These are phyloP conservation scores for Cosmorhoe ocellata DNA, from an alignment of 2,888 invertebrate species.

Conservation along the genomic window DNA sequence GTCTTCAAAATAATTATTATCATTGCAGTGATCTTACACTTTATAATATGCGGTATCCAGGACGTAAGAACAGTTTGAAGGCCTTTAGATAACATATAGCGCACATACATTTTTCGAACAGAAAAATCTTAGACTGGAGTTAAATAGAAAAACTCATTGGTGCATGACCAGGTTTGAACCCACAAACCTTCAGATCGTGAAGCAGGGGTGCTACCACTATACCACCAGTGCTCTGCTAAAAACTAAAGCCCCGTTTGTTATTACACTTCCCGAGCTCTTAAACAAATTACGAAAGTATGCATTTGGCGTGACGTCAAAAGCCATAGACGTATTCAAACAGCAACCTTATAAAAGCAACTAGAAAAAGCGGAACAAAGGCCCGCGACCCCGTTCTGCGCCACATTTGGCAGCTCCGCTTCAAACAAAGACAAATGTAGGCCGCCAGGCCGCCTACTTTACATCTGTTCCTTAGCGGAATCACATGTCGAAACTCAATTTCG, in stretches of 20 bases:
- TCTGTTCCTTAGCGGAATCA: slow-evolving; percentile 16
- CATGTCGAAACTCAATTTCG: slow-evolving; percentile 5
- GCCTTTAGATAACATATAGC: too few species aligned
- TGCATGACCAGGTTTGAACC: too few species aligned
- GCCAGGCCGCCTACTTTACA: slow-evolving; percentile 22
- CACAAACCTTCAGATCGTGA: too few species aligned
- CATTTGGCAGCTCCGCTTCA: slow-evolving; percentile 33
- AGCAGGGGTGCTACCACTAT: too few species aligned
- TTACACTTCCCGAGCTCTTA: slow-evolving; percentile 15
- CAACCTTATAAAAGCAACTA: slow-evolving; percentile 31
- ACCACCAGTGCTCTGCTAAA: too few species aligned
- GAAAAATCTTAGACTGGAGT: too few species aligned
- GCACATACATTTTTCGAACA: too few species aligned
- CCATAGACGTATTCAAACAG: slow-evolving; percentile 27
- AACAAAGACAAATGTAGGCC: slow-evolving; percentile 29
- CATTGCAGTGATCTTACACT: too few species aligned
- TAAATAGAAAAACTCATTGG: too few species aligned
- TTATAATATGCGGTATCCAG: too few species aligned
- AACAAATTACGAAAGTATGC: slow-evolving; percentile 28
- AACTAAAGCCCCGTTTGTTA: slow-evolving; percentile 7
- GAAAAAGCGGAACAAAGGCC: slow-evolving; percentile 30
- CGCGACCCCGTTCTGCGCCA: slow-evolving; percentile 34
- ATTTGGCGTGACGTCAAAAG: slow-evolving; percentile 32
- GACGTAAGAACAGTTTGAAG: too few species aligned
- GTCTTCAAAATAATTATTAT: too few species aligned